phyloP scores from a whole-genome alignment of 2,888 invertebrate genomes.

The Boloria euphrosyne region DNA sequence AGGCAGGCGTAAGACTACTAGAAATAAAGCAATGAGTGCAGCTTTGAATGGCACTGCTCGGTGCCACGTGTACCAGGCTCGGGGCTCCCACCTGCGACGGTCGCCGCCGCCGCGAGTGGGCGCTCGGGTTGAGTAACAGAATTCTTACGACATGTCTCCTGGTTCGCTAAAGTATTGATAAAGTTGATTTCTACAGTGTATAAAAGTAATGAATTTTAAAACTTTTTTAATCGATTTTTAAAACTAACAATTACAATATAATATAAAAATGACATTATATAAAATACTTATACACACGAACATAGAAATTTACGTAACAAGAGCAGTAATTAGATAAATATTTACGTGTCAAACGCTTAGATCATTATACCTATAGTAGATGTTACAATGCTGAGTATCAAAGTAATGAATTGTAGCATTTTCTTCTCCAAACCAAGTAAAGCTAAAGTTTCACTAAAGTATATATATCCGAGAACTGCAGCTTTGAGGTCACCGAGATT shows the following conservation, averaged over 20 bases:
- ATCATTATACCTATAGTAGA: too few species aligned
- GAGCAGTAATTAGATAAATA: too few species aligned
- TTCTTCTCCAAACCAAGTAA: not conserved
- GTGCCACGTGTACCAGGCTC: not conserved
- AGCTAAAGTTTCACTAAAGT: not conserved
- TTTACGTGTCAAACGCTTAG: too few species aligned
- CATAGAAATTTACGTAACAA: too few species aligned
- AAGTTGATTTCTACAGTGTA: too few species aligned
- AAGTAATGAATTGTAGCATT: not conserved
- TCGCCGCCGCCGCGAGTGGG: slow-evolving; percentile 11
- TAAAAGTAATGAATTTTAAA: too few species aligned
- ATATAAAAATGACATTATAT: too few species aligned
- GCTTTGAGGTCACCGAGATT: slow-evolving; percentile 8
- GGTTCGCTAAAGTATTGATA: not conserved
- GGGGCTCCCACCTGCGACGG: not conserved
- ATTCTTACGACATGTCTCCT: slow-evolving; percentile 13
- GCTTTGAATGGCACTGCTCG: slow-evolving; percentile 13
- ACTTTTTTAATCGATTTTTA: too few species aligned
- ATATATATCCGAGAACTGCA: not conserved
- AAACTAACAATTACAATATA: too few species aligned
- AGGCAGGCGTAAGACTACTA: slow-evolving; percentile 6
- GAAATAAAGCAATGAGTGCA: slow-evolving; percentile 22
- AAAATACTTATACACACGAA: too few species aligned
- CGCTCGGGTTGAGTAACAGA: not conserved
- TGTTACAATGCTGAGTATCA: too few species aligned